phyloP scores from a whole-genome alignment of 2,113 vertebrate genomes.

The Oreocharis arfaki region DNA sequence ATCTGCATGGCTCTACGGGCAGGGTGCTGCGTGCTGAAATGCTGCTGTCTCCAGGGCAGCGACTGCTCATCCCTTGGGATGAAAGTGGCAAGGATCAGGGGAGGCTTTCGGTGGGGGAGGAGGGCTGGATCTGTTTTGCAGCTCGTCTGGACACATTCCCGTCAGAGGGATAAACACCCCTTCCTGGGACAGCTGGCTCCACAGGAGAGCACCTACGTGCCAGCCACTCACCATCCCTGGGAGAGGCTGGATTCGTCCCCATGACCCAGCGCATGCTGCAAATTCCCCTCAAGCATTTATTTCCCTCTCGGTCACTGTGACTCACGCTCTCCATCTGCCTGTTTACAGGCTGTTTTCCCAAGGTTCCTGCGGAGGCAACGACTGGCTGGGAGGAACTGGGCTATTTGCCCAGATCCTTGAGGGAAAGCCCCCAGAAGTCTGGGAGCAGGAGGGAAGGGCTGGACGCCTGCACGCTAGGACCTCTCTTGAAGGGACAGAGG shows the following conservation, averaged over 20 bases:
- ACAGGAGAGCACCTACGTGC: background rate
- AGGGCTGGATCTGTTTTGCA: background rate
- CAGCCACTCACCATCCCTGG: background rate
- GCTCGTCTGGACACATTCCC: background rate
- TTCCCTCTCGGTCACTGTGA: slow-evolving; percentile 33
- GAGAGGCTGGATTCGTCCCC: background rate
- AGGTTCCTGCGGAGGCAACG: background rate
- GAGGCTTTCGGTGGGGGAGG: background rate
- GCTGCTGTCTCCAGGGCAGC: background rate
- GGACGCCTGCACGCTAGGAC: accelerated
- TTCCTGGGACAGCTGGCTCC: background rate
- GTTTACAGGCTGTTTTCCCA: slow-evolving; percentile 48
- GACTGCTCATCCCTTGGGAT: background rate
- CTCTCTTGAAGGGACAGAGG: background rate
- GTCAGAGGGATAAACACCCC: background rate
- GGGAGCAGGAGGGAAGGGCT: background rate
- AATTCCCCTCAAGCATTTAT: slow-evolving; percentile 15
- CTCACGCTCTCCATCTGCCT: slow-evolving; percentile 39
- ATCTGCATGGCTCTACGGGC: background rate
- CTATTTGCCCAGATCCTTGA: background rate
- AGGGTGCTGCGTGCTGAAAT: background rate
- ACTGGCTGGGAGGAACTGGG: background rate
- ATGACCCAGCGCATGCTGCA: background rate
- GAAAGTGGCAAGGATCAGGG: background rate
- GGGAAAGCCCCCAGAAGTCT: background rate